Conservation (phyloP, 2,797 vertebrate genomes). For the Ptychadena robeensis region DNA sequence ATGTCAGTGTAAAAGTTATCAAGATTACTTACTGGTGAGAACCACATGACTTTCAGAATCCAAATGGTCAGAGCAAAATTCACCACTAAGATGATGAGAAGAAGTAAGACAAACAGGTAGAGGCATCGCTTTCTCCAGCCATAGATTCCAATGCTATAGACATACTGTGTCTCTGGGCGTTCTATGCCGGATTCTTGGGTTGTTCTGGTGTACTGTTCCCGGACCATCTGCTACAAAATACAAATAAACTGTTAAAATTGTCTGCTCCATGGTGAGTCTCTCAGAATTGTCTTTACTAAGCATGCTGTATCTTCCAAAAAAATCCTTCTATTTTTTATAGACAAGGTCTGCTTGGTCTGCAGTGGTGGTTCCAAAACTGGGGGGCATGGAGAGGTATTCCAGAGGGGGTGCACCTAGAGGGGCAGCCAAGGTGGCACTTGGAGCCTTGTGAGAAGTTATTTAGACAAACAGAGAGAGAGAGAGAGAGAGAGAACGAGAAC, state of each 20-base stretch:
- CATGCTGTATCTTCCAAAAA: no score
- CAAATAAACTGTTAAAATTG: background rate
- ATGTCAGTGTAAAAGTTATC: background rate
- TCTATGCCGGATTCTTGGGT: constrained; percentile 80
- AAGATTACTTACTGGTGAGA: constrained; percentile 84
- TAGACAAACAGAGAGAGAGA: no score
- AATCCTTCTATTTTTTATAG: no score
- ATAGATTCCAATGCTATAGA: constrained; percentile 94
- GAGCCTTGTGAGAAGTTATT: no score
- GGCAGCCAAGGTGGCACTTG: no score
- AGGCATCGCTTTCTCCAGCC: constrained; percentile 97
- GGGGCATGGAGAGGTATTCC: no score
- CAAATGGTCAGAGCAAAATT: constrained; percentile 93
- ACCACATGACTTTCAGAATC: constrained; percentile 97
- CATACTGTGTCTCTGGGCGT: constrained; percentile 76
- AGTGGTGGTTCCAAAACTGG: no score
- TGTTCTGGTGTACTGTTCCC: constrained; percentile 86
- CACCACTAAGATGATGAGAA: constrained; percentile 88
- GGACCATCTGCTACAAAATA: constrained; percentile 84
- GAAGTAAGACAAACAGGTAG: constrained; percentile 90
- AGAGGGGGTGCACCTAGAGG: no score
- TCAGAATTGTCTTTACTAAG: background rate
- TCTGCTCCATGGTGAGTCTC: background rate
- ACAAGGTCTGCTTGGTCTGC: no score
- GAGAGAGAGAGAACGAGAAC: no score